Evolutionary conservation across 2,113 vertebrate species (phyloP), one percentile per base, ranked within the genome.

Genomic region (Neolamprologus modestus): DNA sequence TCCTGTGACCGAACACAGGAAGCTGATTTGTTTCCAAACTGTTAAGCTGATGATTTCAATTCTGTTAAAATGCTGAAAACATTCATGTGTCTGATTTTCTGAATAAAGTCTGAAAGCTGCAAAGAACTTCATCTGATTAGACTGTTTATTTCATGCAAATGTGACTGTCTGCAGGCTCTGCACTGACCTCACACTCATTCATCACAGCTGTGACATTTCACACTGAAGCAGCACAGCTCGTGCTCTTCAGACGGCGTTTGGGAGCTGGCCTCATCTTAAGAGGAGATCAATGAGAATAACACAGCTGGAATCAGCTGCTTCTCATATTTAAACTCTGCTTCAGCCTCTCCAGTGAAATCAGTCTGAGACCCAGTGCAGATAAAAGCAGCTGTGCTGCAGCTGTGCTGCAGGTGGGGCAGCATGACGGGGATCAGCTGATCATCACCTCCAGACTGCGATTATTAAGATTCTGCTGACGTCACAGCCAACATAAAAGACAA

Each of bases 271-370:
- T 66, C 61, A 8, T 12, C 9, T 31, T 61, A 31, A 4, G 57
- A 2, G 0, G 8, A 61, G 57, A 1, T 61, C 26, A 37, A 35
- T 37, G 1, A 37, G 61, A 66, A 66, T n/a, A n/a, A 66, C 9
- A 66, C 61, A 37, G 0, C 61, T 66, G 61, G 17, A 37, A 35
- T 11, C 31, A 63, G 59, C 28, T 19, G 59, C 16, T 63, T 0
- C 59, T 33, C 59, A 63, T 33, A 17, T 33, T 9, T 0, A 63
- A 63, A 35, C 59, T 63, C 9, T 35, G 61, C 17, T 37, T 66
- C 31, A 12, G 61, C 31, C 17, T n/a, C 6, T 35, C 6, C 31
- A 35, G 61, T 37, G 7, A 12, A 66, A 66, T 8, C 10, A 1
- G 10, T 66, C 1, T 66, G 10, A 66, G 31, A 66, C 31, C 10